A percentile compares a stretch with the other conserved stretches of the same genome.
phyloP scores from a whole-genome alignment of 2,797 vertebrate genomes.

The Prunella strophiata region DNA sequence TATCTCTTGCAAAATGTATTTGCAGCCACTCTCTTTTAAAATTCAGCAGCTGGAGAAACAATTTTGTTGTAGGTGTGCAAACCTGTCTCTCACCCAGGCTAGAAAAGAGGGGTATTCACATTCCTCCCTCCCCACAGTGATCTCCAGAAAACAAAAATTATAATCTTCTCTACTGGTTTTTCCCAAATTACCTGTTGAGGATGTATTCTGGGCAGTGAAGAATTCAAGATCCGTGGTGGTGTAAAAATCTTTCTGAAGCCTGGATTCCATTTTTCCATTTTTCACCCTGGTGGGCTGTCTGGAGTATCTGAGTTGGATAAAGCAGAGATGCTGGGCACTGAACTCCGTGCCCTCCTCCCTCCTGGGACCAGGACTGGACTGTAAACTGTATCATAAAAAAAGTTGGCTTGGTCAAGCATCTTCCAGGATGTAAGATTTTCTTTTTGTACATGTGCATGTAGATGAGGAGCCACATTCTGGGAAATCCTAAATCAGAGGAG shows the following conservation, averaged over 20 bases:
- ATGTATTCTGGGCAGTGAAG: not conserved
- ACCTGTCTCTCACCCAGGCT: not conserved
- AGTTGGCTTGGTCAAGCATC: not conserved
- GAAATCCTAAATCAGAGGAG: not conserved
- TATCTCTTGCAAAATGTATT: not conserved
- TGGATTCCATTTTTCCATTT: not conserved
- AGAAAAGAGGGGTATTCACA: not conserved
- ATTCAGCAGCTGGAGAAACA: fast-evolving
- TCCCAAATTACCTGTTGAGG: not conserved
- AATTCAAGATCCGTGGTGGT: not conserved
- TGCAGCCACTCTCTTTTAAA: not conserved
- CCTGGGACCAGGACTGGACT: not conserved
- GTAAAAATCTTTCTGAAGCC: not conserved
- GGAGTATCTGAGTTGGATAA: not conserved
- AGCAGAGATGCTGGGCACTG: not conserved
- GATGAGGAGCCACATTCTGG: not conserved
- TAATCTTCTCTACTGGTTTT: not conserved
- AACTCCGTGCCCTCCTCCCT: not conserved
- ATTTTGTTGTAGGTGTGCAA: not conserved
- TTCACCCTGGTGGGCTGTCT: not conserved
- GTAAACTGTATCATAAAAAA: not conserved
- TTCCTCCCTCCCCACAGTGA: not conserved
- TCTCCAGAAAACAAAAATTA: not conserved
- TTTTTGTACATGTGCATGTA: not conserved
- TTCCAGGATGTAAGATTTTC: not conserved